Evolutionary conservation across 2,113 vertebrate genomes (phyloP), one percentile per base, ranked within the genome.

Genomic region (Dromas ardeola): DNA sequence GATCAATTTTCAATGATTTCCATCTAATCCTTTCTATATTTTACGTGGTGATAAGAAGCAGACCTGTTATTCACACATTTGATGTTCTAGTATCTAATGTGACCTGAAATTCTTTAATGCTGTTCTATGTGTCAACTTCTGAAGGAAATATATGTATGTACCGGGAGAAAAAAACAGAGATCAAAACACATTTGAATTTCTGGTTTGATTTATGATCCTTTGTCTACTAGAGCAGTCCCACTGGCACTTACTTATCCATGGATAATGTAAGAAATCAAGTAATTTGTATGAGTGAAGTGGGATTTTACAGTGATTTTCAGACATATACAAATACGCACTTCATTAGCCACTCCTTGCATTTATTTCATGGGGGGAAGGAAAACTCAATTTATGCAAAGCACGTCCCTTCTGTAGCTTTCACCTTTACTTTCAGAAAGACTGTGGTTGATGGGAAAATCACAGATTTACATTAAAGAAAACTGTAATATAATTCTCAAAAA

Each of bases 261-360:
- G 56, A 55, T 74, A 95, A 94, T 49, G 17, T 71, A 84, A 91
- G 77, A 92, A 95, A 96, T 89, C 15, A 55, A 91, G 70, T 55
- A 50, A 67, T 76, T 66, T 62, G 20, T 62, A 47, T 0, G 1
- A 79, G 23, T n/a, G 29, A 89, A 69, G 63, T 22, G 32, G 42
- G 69, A 86, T 81, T 89, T 88, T 86, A 67, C 17, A 49, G 52
- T 50, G n/a, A 66, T 91, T 94, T 93, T 91, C 58, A 86, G 61
- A 52, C 67, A 25, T 50, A 63, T n/a, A 70, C 38, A 94, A 92
- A 84, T 40, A 78, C 5, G 6, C 13, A 55, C 34, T 74, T 74
- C 47, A 82, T 87, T 90, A 84, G 53, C 25, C 21, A 14, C 13
- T 50, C 47, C 56, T 38, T 61, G 49, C 21, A 43, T 84, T 78